Percentiles rank a stretch among this genome's conserved stretches.
phyloP scores from a whole-genome alignment of 2,888 invertebrate genomes.

The Dryocosmus kuriphilus region DNA sequence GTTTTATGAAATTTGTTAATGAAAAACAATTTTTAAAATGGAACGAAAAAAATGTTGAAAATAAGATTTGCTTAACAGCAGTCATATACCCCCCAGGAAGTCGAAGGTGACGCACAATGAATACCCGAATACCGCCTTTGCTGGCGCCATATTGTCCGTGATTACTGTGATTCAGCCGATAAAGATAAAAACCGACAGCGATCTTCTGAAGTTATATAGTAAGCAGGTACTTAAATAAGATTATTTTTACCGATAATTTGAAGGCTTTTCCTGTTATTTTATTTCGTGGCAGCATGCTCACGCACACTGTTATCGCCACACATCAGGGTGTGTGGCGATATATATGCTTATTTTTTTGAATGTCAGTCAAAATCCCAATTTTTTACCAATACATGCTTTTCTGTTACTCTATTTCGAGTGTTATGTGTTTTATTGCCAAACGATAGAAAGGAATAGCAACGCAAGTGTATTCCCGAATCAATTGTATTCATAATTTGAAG shows the following conservation, averaged over 20 bases:
- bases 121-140: not conserved
- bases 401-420: not conserved
- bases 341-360: too few species aligned
- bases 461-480: not conserved
- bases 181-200: too few species aligned
- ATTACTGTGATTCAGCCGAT: not conserved
- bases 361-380: too few species aligned
- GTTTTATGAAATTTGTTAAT: too few species aligned
- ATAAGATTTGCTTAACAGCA: too few species aligned
- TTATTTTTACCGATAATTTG: not conserved
- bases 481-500: not conserved
- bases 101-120: not conserved
- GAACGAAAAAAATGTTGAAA: too few species aligned
- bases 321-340: too few species aligned
- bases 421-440: not conserved
- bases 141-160: not conserved
- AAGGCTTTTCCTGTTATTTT: not conserved
- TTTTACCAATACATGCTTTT: not conserved
- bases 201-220: not conserved
- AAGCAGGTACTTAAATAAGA: slow-evolving; percentile 15
- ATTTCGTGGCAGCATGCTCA: not conserved
- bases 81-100: too few species aligned
- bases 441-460: not conserved
- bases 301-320: not conserved
- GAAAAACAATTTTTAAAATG: too few species aligned